A percentile compares a stretch with the other conserved stretches of the same genome.
Evolutionary conservation across 1,140 invertebrate species (phyloP).

Genomic region (Zaprionus africanus): DNA sequence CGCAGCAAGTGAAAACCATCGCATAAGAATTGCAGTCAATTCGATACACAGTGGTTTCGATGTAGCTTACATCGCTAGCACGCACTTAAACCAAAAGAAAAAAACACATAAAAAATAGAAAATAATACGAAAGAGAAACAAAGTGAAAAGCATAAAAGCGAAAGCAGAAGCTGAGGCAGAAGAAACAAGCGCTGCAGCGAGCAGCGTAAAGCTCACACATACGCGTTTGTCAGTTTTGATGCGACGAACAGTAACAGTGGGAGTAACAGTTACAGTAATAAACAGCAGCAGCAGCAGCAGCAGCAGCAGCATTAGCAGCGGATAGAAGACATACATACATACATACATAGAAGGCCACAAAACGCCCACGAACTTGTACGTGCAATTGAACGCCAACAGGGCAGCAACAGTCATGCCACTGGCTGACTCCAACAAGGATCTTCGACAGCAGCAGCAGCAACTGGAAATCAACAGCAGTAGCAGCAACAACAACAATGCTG

Average conservation of each 20-base stretch:
- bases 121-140: conserved; percentile 39
- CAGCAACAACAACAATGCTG: conserved; percentile 51
- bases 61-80: conserved; percentile 37
- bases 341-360: conserved; percentile 22
- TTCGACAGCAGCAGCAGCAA: conserved; percentile 69
- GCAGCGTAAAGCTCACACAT: conserved; percentile 37
- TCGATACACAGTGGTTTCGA: conserved; percentile 15
- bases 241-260: conserved; percentile 23
- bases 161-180: conserved; percentile 33
- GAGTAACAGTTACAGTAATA: conserved; percentile 14
- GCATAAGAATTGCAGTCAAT: conserved; percentile 2
- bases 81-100: conserved; percentile 26
- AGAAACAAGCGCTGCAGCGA: conserved; percentile 16
- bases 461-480: conserved; percentile 22
- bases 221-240: conserved; percentile 23
- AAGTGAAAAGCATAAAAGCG: conserved; percentile 44
- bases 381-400: conserved; percentile 53
- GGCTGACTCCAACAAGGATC: conserved; percentile 81
- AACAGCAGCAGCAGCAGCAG: conserved; percentile 20
- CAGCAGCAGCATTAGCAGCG: conserved; percentile 19
- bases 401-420: conserved; percentile 75
- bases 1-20: not conserved
- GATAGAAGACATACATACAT: conserved; percentile 14
- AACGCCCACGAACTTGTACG: conserved; percentile 52
- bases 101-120: conserved; percentile 25